phyloP scores from a whole-genome alignment of 1,140 invertebrate genomes.

The Charaxes varanes region DNA sequence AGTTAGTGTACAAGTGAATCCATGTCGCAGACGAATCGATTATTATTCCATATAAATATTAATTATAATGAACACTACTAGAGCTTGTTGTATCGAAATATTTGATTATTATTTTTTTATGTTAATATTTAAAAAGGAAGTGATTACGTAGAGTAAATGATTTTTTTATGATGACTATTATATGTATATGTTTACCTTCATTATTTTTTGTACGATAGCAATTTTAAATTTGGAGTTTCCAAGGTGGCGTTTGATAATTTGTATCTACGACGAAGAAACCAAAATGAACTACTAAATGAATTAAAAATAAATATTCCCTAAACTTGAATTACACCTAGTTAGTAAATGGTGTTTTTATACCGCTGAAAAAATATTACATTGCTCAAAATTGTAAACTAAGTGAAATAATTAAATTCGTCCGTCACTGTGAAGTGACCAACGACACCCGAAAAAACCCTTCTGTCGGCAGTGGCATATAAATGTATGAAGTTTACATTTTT shows the following conservation, averaged over 20 bases:
- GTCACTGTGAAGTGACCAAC: no score
- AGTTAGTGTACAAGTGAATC: constrained; percentile 50
- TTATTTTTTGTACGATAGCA: constrained; percentile 50
- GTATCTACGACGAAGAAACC: no score
- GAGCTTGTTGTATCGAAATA: constrained; percentile 60
- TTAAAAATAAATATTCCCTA: no score
- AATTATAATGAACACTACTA: constrained; percentile 30
- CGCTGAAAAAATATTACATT: no score
- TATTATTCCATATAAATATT: constrained; percentile 68
- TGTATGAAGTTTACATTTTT: no score
- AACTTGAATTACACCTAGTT: no score
- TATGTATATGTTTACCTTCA: constrained; percentile 55
- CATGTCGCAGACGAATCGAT: constrained; percentile 60
- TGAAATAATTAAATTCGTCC: no score
- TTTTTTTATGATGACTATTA: constrained; percentile 43
- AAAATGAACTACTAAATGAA: no score
- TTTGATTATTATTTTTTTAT: constrained; percentile 64
- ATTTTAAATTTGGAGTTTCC: constrained; percentile 28
- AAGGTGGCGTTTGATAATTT: not conserved
- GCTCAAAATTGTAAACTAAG: no score
- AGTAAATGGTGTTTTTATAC: no score
- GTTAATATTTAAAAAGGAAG: constrained; percentile 61
- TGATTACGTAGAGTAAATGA: constrained; percentile 63
- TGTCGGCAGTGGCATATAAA: no score
- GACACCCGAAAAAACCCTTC: no score